Evolutionary conservation across 2,797 vertebrate genomes (phyloP), one percentile per base, ranked within the genome.

Genomic region (Sciurus carolinensis): DNA sequence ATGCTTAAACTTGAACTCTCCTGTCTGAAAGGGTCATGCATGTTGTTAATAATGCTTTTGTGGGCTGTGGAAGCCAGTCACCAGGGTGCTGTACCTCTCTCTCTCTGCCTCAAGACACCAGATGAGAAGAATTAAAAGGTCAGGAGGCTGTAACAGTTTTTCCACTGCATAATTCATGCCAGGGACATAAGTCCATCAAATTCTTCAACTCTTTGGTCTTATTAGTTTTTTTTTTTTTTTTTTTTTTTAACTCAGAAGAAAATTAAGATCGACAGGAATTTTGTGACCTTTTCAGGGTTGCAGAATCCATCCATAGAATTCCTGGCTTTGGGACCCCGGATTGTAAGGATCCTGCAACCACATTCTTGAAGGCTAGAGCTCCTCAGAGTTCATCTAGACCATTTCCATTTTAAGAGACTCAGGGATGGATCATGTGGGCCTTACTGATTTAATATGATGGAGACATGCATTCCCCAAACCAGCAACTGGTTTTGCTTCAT

Each of bases 11-110:
- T 52, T 39, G 82, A 67, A 69, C 33, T 84, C 11, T 52, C n/a
- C 2, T 42, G 14, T 28, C 44, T 11, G 64, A 57, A 57, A 5
- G 5, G 3, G 22, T n/a, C n/a, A 67, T n/a, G 5, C 0, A 7
- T 22, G 7, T 81, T n/a, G 11, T 17, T 50, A n/a, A 13, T 1
- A 18, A 1, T 36, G 11, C 3, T 86, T 92, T 86, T n/a, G 12
- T 47, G 26, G 57, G 24, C 69, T 44, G 10, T 18, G 30, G 12
- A 72, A 77, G 18, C 18, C 24, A 71, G 39, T 7, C 14, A 12
- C 1, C 1, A 44, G 24, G 22, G 50, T 33, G 42, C 0, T 3
- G 0, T 44, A 7, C 3, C 11, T 69, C 50, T 92, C 54, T 92
- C 54, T 89, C 39, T 39, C 39, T 39, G 33, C 39, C 12, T 50